Evolutionary conservation across 2,797 vertebrate genomes (phyloP).

Genomic region (Ceyx erithaca): DNA sequence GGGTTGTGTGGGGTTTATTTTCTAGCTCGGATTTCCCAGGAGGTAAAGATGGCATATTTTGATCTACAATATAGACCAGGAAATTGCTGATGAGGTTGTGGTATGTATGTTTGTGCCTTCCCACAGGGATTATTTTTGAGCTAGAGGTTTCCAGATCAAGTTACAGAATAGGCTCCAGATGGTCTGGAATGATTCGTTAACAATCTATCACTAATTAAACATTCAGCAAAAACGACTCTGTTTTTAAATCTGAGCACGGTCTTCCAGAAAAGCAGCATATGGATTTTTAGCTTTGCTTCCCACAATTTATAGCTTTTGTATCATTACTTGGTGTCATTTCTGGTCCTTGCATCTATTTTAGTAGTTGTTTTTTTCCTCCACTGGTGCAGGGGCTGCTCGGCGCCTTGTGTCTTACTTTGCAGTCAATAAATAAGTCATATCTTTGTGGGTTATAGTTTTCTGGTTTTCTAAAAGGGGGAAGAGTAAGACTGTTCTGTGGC

Average conservation of each 20-base stretch:
- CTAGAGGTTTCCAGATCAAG: conserved; percentile 50
- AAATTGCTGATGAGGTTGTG: neutral
- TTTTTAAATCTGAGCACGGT: conserved; percentile 45
- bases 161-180: conserved; percentile 72
- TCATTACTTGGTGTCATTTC: neutral
- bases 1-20: neutral
- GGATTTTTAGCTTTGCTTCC: conserved; percentile 52
- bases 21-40: neutral
- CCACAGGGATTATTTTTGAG: conserved; percentile 26
- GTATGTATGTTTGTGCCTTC: neutral
- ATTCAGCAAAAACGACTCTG: conserved; percentile 54
- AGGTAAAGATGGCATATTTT: neutral
- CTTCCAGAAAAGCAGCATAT: conserved; percentile 58
- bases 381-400: neutral
- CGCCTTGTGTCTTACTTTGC: neutral
- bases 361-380: neutral
- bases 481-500: neutral
- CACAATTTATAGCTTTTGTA: neutral
- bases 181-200: conserved; percentile 70
- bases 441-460: neutral
- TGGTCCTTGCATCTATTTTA: neutral
- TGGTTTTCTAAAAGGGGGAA: neutral
- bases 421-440: neutral
- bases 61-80: neutral
- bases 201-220: conserved; percentile 71